Base-by-base conservation (phyloP, 2,797 vertebrate species). In the Sebastes alutus region DNA sequence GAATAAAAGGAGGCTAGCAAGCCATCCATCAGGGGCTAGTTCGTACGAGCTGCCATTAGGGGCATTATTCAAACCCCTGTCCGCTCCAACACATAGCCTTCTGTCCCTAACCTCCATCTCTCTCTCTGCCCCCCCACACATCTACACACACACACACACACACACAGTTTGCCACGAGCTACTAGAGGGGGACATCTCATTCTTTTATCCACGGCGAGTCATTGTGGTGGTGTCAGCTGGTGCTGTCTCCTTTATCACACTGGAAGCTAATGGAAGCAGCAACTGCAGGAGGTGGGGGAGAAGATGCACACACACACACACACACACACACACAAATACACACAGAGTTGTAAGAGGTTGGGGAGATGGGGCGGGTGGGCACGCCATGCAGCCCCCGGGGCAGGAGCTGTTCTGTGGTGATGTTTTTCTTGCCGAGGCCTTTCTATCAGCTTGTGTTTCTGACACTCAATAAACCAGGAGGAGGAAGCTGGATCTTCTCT, bases 201-300 rank as follows among this genome's bases (percentile, higher is more conserved):
- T 94, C 91, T 93, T 93, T 93, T 83, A 89, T 93, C 89, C 89
- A 77, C 73, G 77, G 89, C 92, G 85, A 93, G 92, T 91, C 92
- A 93, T 94, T 94, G 92, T 94, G 92, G 83, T 90, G 92, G 92
- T 94, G 94, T 95, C 92, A 92, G 89, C 93, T 92, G 92, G 94
- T 91, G 87, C 88, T 78, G 82, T 94, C 92, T 94, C 91, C 92
- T 94, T 95, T 95, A 93, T 95, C 92, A 93, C 92, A 93, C 90
- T 95, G 93, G 92, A 94, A 92, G 90, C 94, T 95, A 94, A 95
- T 95, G 93, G 94, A 93, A 92, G 89, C 89, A 87, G 90, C 90
- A 35, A 93, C 91, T 91, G 89, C 82, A 89, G 85, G 87, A 92
- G 90, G 86, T 88, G 89, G 91, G 78, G 91, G 80, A 79, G 60